Base-by-base conservation (phyloP, 2,888 invertebrate species). In the Parapristionchus giblindavisi region DNA sequence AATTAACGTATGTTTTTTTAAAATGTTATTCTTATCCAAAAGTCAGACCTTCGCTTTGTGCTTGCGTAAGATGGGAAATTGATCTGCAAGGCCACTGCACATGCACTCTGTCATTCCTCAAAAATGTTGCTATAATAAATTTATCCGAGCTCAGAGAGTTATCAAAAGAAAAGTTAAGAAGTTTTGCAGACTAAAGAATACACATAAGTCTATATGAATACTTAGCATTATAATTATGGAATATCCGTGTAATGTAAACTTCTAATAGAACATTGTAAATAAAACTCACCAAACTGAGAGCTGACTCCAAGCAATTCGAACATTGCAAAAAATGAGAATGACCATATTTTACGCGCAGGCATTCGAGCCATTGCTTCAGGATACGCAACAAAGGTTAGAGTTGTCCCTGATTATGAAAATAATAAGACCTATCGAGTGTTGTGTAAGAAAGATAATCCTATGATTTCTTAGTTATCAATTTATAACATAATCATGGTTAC, bases 351-450 rank as follows among this genome's bases (percentile, higher is more conserved):
- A 0, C 63, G 38, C 3, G 36, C 21, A 0, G 72, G 73, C 76
- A 76, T 76, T 14, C 54, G 27, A 38, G 54, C 54, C 73, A 76
- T 76, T 27, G 76, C 76, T 51, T 76, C 73, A 3, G 76, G 76
- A 34, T 76, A 76, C 3, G 73, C 76, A 27, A 76, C 73, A 29
- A 76, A 76, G 11, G 76, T 65, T 8, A 76, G 60, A 3, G 72
- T 65, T 8, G 72, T 73, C 6, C 76, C 76, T 76, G 58, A 34
- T 43, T 43, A 43, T 8, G 43, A 43, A 17, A 43, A 17, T 8
- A 43, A 14, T 43, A 60, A 58, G 2, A 58, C 21, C 21, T 24
- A 3, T 29, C 17, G 4, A n/a, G n/a, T n/a, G n/a, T n/a, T n/a
- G n/a, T n/a, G n/a, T n/a, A n/a, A n/a, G n/a, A n/a, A n/a, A n/a